Conservation (phyloP, 2,888 invertebrate species). For the Brachycybe producta region DNA sequence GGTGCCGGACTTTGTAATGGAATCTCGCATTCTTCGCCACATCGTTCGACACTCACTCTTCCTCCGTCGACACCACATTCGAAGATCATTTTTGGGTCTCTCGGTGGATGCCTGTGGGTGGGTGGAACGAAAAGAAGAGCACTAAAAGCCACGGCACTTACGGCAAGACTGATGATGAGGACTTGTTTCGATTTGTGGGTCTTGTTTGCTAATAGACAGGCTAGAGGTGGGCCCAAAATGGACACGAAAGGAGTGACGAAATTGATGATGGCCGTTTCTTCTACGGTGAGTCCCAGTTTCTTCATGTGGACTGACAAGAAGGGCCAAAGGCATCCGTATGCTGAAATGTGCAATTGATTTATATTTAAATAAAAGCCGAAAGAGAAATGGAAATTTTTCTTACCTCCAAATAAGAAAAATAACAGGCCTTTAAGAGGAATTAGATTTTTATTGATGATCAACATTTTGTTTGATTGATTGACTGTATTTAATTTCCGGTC, state of each 20-base stretch:
- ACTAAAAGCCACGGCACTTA: conserved; percentile 30
- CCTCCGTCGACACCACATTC: conserved; percentile 23
- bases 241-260: conserved; percentile 66
- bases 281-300: conserved; percentile 54
- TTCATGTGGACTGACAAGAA: conserved; percentile 67
- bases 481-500: too few species aligned
- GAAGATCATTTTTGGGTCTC: conserved; percentile 23
- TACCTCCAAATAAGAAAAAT: conserved; percentile 19
- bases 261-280: conserved; percentile 62
- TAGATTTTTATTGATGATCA: conserved; percentile 11
- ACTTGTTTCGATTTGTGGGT: conserved; percentile 38
- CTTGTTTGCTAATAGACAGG: conserved; percentile 66
- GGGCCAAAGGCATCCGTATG: conserved; percentile 66
- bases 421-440: conserved; percentile 17
- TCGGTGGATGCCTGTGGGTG: conserved; percentile 20
- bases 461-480: conserved; percentile 9
- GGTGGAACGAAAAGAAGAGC: conserved; percentile 31
- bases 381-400: not conserved
- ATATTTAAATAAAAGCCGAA: not conserved
- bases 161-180: conserved; percentile 29
- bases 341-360: conserved; percentile 37
- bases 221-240: conserved; percentile 59
- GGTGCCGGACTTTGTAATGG: conserved; percentile 4
- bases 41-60: conserved; percentile 24
- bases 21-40: conserved; percentile 17